These are phyloP conservation scores for Lumbricus terrestris DNA, from an alignment of 2,888 invertebrate species.

Conservation along the genomic window DNA sequence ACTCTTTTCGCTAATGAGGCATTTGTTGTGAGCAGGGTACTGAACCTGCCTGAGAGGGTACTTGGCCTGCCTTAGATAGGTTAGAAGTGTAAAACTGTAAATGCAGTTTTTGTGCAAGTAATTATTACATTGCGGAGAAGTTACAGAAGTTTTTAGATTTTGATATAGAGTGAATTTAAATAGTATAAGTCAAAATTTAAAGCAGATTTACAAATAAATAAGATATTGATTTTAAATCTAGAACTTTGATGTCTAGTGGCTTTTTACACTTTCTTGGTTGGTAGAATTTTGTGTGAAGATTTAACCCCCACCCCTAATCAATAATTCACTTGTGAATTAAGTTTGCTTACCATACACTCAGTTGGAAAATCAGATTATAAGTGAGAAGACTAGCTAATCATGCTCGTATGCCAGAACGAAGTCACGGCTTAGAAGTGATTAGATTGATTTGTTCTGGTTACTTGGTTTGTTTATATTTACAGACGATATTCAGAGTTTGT, in stretches of 20 bases:
- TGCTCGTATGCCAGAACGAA: too few species aligned
- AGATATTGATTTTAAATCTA: not conserved
- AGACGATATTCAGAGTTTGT: conserved; percentile 7
- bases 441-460: not conserved
- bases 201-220: too few species aligned
- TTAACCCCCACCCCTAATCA: too few species aligned
- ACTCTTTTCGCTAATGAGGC: not conserved
- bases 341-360: too few species aligned
- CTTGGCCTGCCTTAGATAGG: not conserved
- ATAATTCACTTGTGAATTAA: too few species aligned
- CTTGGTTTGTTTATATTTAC: not conserved
- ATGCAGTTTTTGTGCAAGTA: not conserved
- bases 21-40: not conserved
- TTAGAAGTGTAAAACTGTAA: not conserved
- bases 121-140: not conserved
- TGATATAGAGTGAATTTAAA: not conserved
- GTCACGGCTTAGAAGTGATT: not conserved
- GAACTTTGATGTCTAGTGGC: not conserved
- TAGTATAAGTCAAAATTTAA: not conserved
- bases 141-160: not conserved
- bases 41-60: too few species aligned
- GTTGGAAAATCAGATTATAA: too few species aligned
- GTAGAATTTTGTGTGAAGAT: too few species aligned
- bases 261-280: too few species aligned
- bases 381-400: too few species aligned